phyloP scores from a whole-genome alignment of 2,113 vertebrate genomes.

The Sceloporus tristichus region DNA sequence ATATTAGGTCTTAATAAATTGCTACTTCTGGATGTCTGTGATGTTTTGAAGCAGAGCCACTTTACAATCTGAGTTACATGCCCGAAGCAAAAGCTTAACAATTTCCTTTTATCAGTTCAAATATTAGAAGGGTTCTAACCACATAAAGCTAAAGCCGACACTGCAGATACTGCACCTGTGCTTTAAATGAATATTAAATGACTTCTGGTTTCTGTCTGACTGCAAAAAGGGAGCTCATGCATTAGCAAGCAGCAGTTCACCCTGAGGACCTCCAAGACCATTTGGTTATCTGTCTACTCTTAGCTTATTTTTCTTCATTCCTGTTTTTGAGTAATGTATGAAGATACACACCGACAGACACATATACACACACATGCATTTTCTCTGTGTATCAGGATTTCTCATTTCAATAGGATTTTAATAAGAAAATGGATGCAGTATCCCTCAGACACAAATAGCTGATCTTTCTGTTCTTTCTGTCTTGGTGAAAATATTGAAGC shows the following conservation, averaged over 20 bases:
- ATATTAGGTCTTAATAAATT: background rate
- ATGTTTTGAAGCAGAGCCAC: conserved; percentile 12
- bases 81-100: conserved; percentile 30
- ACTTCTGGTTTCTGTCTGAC: conserved; percentile 21
- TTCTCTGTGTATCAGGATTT: background rate
- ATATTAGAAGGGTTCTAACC: conserved; percentile 4
- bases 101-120: conserved; percentile 38
- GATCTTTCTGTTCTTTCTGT: conserved; percentile 1
- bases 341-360: background rate
- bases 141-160: conserved; percentile 7
- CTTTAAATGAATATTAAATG: conserved; percentile 35
- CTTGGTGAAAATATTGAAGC: conserved; percentile 12
- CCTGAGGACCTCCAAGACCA: conserved; percentile 21
- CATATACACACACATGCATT: background rate
- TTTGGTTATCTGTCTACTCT: background rate
- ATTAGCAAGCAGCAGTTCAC: conserved; percentile 15
- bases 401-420: conserved; percentile 13
- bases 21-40: background rate
- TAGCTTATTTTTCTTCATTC: conserved; percentile 35
- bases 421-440: background rate
- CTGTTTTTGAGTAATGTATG: background rate
- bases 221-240: conserved; percentile 2
- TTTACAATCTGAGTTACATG: conserved; percentile 24
- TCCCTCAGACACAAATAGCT: background rate
- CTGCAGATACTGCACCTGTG: background rate